phyloP scores from a whole-genome alignment of 2,888 invertebrate genomes.

The Ferrisia virgata region DNA sequence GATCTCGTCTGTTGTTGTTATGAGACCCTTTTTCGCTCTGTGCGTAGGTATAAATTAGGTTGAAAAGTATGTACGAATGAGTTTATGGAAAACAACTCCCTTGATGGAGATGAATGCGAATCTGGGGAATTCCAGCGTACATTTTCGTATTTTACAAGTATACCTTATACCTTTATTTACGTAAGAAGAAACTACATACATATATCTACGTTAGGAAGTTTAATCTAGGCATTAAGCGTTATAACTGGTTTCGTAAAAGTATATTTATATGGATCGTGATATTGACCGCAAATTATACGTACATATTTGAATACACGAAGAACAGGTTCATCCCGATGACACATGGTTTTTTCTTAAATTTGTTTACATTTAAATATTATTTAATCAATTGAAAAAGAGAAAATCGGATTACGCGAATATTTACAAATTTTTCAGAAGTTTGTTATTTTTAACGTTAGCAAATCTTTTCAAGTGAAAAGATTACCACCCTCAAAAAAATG shows the following conservation, averaged over 20 bases:
- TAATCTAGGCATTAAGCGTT: background rate
- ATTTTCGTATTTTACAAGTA: conserved; percentile 17
- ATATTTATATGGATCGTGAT: background rate
- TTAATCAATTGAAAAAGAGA: background rate
- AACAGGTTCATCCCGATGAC: background rate
- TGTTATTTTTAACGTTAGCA: no score
- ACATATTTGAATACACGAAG: background rate
- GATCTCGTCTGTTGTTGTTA: background rate
- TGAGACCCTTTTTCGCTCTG: background rate
- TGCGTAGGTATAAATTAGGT: background rate
- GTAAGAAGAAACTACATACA: conserved; percentile 1
- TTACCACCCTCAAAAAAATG: background rate
- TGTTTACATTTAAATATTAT: background rate
- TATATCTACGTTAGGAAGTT: background rate
- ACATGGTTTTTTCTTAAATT: background rate
- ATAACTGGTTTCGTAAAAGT: background rate
- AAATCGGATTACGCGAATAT: background rate
- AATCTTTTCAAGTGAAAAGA: background rate
- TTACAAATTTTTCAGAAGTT: no score
- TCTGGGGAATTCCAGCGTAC: background rate
- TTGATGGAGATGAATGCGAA: conserved; percentile 10
- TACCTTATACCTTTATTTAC: no score
- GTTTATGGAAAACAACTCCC: conserved; percentile 11
- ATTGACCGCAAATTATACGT: conserved; percentile 26
- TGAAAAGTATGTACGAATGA: background rate